phyloP scores from a whole-genome alignment of 2,113 vertebrate genomes.

The Neomonachus schauinslandi region DNA sequence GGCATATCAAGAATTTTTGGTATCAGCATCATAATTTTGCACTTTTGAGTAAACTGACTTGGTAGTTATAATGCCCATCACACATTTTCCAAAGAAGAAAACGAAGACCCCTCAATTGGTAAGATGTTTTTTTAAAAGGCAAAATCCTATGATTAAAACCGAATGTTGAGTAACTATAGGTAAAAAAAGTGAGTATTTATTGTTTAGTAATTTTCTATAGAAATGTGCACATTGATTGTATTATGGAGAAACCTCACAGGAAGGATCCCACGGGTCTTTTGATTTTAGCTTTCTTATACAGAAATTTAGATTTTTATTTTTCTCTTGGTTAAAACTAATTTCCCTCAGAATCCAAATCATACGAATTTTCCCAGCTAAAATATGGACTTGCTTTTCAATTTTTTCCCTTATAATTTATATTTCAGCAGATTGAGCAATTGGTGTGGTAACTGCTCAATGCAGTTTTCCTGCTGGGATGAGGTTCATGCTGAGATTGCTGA shows the following conservation, averaged over 20 bases:
- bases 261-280: neutral
- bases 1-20: neutral
- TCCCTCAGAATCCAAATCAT: constrained; percentile 33
- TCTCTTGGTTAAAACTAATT: constrained; percentile 48
- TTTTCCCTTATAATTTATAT: constrained; percentile 46
- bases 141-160: neutral
- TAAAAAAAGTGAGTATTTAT: neutral
- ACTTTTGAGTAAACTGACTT: neutral
- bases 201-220: neutral
- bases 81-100: neutral
- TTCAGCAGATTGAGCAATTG: constrained; percentile 55
- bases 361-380: constrained; percentile 52
- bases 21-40: neutral
- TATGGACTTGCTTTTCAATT: neutral
- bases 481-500: neutral
- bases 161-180: neutral
- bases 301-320: constrained; percentile 42
- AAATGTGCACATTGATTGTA: neutral
- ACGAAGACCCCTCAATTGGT: neutral
- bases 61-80: neutral
- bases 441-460: neutral
- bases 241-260: neutral
- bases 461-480: neutral
- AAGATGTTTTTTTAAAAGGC: neutral
- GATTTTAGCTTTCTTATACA: neutral